Percentiles rank a stretch among this genome's conserved stretches.
Conservation (phyloP, 2,888 invertebrate species). For the Troilus luridus region DNA sequence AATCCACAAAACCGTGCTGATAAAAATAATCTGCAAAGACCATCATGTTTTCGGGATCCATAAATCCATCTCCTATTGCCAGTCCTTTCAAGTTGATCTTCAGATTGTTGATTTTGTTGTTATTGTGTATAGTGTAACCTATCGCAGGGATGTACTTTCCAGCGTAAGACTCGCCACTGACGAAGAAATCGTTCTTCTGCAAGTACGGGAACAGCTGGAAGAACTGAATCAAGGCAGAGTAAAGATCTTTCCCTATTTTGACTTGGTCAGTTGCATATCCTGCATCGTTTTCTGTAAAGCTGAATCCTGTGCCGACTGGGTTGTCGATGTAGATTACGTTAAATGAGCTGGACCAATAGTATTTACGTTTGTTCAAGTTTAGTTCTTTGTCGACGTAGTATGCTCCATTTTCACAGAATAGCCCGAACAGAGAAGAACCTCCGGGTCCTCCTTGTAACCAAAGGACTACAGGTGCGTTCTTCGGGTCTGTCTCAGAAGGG, state of each 20-base stretch:
- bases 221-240: conserved; percentile 73
- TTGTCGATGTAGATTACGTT: conserved; percentile 78
- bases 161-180: conserved; percentile 77
- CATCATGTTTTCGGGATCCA: conserved; percentile 84
- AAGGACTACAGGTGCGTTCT: conserved; percentile 71
- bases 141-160: conserved; percentile 73
- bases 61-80: conserved; percentile 85
- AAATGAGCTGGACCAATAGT: conserved; percentile 75
- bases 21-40: conserved; percentile 85
- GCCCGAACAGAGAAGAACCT: conserved; percentile 72
- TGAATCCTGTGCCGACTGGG: conserved; percentile 78
- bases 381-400: conserved; percentile 61
- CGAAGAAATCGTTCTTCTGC: conserved; percentile 73
- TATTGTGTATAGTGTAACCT: conserved; percentile 72
- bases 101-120: conserved; percentile 70
- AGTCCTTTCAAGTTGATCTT: conserved; percentile 81
- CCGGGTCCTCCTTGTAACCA: conserved; percentile 77
- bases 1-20: conserved; percentile 75
- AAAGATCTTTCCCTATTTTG: conserved; percentile 74
- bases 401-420: conserved; percentile 77
- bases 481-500: conserved; percentile 68
- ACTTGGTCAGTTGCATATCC: conserved; percentile 74
- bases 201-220: conserved; percentile 74
- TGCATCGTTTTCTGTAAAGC: conserved; percentile 73
- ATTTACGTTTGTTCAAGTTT: conserved; percentile 68